Conservation (phyloP, 37 sponge, comb jelly and placozoan species). For the Halichondria panicea region DNA sequence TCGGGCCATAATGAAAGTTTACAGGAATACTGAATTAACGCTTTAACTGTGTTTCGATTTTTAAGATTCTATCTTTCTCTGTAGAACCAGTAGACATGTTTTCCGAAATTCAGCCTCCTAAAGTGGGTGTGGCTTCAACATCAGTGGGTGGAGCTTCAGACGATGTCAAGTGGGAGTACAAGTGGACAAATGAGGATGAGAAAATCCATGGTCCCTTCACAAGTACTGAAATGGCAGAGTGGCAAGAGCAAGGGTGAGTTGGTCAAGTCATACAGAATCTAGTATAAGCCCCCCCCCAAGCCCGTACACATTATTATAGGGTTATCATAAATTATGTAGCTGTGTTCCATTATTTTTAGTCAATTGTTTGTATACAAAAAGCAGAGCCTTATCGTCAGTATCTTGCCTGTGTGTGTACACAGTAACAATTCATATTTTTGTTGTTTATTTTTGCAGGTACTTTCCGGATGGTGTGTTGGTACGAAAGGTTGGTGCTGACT, state of each 20-base stretch:
- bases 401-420: background rate
- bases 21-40: background rate
- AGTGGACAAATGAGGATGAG: slow-evolving; percentile 79
- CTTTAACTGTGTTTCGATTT: background rate
- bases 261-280: background rate
- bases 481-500: slow-evolving; percentile 39
- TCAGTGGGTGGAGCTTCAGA: background rate
- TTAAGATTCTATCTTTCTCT: background rate
- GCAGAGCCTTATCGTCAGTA: background rate
- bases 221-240: slow-evolving; percentile 87
- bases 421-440: background rate
- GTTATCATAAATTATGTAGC: background rate
- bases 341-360: background rate
- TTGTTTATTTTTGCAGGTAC: slow-evolving; percentile 37
- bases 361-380: background rate
- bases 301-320: background rate
- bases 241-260: slow-evolving; percentile 71
- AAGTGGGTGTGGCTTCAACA: slow-evolving; percentile 11
- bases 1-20: no score
- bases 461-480: slow-evolving; percentile 88
- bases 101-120: slow-evolving; percentile 21
- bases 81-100: slow-evolving; percentile 71
- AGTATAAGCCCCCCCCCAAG: background rate
- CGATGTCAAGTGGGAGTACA: slow-evolving; percentile 91
- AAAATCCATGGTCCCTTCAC: slow-evolving; percentile 83